These are phyloP conservation scores for Enteromius treurensis DNA, from an alignment of 2,797 vertebrate genomes.

Conservation along the genomic window DNA sequence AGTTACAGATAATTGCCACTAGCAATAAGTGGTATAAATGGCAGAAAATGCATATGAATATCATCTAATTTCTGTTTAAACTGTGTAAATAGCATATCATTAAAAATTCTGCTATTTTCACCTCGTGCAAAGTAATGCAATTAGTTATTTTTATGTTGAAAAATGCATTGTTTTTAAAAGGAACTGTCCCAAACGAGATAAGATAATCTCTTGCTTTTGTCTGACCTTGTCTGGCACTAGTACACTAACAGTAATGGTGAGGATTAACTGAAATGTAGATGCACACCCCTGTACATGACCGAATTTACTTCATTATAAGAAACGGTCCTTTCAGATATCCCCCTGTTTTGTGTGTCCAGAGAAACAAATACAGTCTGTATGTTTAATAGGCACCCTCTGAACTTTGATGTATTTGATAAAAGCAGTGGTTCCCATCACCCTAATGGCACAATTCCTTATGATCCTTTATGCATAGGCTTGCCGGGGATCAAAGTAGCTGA, in stretches of 20 bases:
- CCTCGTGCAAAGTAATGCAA: background rate
- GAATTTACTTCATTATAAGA: conserved; percentile 55
- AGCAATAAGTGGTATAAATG: too few relatives aligned
- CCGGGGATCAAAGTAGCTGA: conserved; percentile 80
- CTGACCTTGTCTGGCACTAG: conserved; percentile 63
- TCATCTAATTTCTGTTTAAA: too few relatives aligned
- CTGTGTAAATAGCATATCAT: too few relatives aligned
- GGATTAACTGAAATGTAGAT: background rate
- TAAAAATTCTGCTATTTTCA: too few relatives aligned
- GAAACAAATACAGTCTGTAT: conserved; percentile 64
- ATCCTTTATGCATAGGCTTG: conserved; percentile 82
- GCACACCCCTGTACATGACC: conserved; percentile 30
- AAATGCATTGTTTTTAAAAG: background rate
- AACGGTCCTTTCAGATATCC: conserved; percentile 51
- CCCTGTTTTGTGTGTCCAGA: conserved; percentile 64
- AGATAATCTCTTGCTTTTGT: background rate
- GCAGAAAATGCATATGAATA: too few relatives aligned
- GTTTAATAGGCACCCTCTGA: conserved; percentile 75
- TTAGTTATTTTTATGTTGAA: background rate
- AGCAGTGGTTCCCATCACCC: conserved; percentile 76
- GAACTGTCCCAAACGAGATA: background rate
- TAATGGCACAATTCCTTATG: conserved; percentile 82
- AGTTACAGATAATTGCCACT: too few relatives aligned
- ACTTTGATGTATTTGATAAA: conserved; percentile 85
- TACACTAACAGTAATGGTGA: conserved; percentile 74